Evolutionary conservation across 1,140 invertebrate species (phyloP).

Genomic region (Nasonia giraulti): DNA sequence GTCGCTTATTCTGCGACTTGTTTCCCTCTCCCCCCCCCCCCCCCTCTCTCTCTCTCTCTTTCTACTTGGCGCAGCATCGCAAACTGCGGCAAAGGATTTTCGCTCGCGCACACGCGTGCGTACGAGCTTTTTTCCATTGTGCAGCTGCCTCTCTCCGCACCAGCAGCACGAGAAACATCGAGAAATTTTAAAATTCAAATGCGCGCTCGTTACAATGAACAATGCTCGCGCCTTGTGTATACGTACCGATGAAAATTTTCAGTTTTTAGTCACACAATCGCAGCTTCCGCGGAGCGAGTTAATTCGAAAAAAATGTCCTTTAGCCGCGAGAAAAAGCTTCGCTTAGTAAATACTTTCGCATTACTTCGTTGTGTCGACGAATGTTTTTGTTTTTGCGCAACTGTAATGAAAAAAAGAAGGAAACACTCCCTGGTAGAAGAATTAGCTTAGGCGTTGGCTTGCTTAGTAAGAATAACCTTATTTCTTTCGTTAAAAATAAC

Average conservation of each 20-base stretch:
- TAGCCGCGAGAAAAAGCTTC: no score
- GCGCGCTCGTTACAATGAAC: conserved; percentile 1
- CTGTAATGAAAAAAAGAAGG: no score
- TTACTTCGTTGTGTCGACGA: no score
- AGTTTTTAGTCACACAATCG: background rate
- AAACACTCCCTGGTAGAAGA: no score
- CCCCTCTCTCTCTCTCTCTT: no score
- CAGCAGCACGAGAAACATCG: background rate
- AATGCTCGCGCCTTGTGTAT: background rate
- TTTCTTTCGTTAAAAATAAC: no score
- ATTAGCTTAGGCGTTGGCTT: no score
- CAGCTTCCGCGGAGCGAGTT: background rate
- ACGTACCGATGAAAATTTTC: background rate
- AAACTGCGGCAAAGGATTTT: background rate
- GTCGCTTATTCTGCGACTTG: no score
- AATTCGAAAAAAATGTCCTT: background rate
- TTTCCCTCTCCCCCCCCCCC: no score
- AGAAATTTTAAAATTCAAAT: conserved; percentile 30
- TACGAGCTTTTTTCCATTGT: background rate
- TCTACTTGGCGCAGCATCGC: background rate
- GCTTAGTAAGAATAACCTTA: no score
- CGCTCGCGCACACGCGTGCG: background rate
- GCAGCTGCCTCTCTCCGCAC: background rate
- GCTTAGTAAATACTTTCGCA: no score
- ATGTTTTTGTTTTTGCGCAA: no score